Evolutionary conservation across 2,888 invertebrate genomes (phyloP), one percentile per base, ranked within the genome.

Genomic region (Muscina levida): DNA sequence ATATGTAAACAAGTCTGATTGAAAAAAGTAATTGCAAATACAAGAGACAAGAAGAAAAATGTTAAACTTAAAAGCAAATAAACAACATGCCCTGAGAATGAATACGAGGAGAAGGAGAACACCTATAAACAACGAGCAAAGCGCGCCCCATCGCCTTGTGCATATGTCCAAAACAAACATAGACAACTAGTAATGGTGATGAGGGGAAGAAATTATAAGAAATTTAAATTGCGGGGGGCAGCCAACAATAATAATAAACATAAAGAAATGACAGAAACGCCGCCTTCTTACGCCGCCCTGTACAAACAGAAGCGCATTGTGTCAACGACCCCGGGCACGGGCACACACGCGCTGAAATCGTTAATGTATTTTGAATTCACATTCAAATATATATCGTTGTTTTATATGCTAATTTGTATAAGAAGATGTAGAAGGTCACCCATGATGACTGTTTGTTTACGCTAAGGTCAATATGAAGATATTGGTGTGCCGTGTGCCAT

Each of bases 251-350:
- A 53, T 13, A 24, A 46, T 46, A 46, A 46, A 46, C 24, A 13
- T 10, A 5, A 31, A 31, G 6, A 53, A 53, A 53, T 22, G 53
- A 22, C 53, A 53, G 53, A 19, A 13, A 22, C 10, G 22, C 48
- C 19, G 11, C 51, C 1, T 8, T 22, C 3, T 13, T 24, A 53
- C 31, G n/a, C n/a, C n/a, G n/a, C 10, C 22, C 48, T 48, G n/a
- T 8, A 24, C 13, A 22, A 53, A 56, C n/a, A 44, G 44, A 22
- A 53, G 53, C 8, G 65, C 13, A 44, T 46, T 65, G 44, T 65
- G 65, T 65, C 65, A 65, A 65, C 26, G 65, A 26, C 44, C 65
- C 11, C 31, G 8, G 31, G 24, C 22, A 56, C 56, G 22, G n/a
- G 22, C 22, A 22, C 2, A 53, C 53, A 53, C 53, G 53, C 53